Conservation (phyloP, 2,797 vertebrate species). For the Rhabdomys pumilio region DNA sequence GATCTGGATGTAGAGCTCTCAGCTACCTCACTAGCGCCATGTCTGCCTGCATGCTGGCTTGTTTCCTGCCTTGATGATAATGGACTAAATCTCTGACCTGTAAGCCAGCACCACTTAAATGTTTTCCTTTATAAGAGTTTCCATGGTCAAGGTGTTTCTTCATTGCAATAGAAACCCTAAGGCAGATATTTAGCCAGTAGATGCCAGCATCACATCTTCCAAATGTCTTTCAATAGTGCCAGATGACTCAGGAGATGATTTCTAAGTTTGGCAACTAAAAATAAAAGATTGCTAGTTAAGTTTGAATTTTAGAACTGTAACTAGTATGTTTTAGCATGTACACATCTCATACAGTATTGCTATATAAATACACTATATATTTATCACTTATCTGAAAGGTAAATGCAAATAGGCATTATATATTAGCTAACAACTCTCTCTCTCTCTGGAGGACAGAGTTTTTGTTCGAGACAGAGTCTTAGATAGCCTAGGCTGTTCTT, state of each 20-base stretch:
- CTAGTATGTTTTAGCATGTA: background rate
- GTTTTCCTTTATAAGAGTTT: background rate
- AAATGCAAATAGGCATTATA: conserved; percentile 14
- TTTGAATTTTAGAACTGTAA: conserved; percentile 36
- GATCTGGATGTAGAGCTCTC: background rate
- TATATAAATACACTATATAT: background rate
- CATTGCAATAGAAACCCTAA: background rate
- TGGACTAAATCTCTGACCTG: background rate
- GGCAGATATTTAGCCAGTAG: background rate
- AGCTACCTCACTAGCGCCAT: background rate
- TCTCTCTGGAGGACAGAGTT: background rate
- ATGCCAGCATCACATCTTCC: background rate
- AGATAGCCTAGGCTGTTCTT: background rate
- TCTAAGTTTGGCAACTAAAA: conserved; percentile 55
- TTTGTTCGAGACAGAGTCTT: background rate
- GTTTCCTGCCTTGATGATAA: background rate
- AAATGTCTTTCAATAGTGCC: background rate
- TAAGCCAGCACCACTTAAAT: background rate
- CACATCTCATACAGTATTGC: background rate
- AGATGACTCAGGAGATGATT: background rate
- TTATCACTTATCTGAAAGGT: conserved; percentile 46
- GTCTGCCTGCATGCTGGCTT: background rate
- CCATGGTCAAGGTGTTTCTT: background rate
- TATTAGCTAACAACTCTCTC: background rate
- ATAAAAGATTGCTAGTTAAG: background rate